Conservation (phyloP, 1,140 invertebrate genomes). For the Drosophila yakuba region DNA sequence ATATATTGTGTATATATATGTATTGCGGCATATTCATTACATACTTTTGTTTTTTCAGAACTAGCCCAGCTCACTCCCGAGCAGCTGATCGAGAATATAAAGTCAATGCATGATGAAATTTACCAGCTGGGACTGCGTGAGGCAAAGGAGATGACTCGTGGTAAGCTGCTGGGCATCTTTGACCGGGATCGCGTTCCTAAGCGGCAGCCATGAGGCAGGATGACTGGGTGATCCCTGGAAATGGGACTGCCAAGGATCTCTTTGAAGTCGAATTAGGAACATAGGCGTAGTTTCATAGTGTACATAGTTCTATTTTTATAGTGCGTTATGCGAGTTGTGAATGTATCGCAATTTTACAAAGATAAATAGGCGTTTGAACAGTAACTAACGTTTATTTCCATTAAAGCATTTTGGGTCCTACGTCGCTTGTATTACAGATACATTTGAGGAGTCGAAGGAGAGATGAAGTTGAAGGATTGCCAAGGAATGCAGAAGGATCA, state of each 20-base stretch:
- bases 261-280: background rate
- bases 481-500: background rate
- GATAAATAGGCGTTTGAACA: slow-evolving; percentile 33
- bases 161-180: slow-evolving; percentile 96
- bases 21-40: background rate
- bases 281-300: slow-evolving; percentile 1
- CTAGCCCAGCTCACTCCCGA: slow-evolving; percentile 92
- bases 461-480: slow-evolving; percentile 3
- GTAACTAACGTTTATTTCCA: slow-evolving; percentile 68
- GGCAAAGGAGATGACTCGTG: slow-evolving; percentile 97
- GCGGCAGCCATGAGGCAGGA: slow-evolving; percentile 15
- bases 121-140: slow-evolving; percentile 97
- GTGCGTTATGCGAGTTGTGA: slow-evolving; percentile 2
- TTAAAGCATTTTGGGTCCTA: slow-evolving; percentile 50
- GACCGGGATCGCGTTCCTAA: slow-evolving; percentile 63
- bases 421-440: slow-evolving; percentile 24
- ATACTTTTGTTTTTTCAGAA: slow-evolving; percentile 86
- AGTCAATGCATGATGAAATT: slow-evolving; percentile 95
- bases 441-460: slow-evolving; percentile 13
- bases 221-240: background rate
- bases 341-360: background rate
- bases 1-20: no score
- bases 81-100: slow-evolving; percentile 95
- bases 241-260: slow-evolving; percentile 3
- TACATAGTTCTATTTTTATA: slow-evolving; percentile 20